phyloP scores from a whole-genome alignment of 2,113 vertebrate genomes.

The Laterallus jamaicensis region DNA sequence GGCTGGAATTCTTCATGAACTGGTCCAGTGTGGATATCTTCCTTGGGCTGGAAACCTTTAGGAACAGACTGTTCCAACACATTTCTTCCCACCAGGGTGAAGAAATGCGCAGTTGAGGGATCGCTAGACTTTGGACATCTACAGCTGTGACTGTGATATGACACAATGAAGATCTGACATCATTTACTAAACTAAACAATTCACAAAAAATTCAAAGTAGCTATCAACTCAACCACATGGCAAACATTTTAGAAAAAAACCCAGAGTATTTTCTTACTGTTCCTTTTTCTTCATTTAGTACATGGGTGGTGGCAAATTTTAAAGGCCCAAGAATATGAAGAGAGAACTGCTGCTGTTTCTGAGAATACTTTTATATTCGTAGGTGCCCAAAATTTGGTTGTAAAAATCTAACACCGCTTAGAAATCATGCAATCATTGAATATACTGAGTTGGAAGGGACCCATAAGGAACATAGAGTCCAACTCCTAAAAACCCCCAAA shows the following conservation, averaged over 20 bases:
- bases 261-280: neutral
- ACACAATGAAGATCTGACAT: neutral
- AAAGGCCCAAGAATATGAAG: neutral
- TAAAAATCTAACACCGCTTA: neutral
- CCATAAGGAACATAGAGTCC: too few relatives aligned
- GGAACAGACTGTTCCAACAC: too few relatives aligned
- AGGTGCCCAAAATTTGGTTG: neutral
- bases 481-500: neutral
- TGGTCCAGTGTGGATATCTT: too few relatives aligned
- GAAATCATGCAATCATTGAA: neutral
- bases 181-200: neutral
- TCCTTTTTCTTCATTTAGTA: neutral
- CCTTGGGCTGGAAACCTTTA: too few relatives aligned
- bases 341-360: neutral
- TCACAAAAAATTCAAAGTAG: neutral
- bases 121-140: neutral
- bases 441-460: too few relatives aligned
- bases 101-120: neutral
- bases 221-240: accelerated
- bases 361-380: neutral
- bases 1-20: too few relatives aligned
- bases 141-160: neutral
- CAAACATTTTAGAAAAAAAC: neutral
- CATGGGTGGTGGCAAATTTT: neutral
- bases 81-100: neutral